Base-by-base conservation (phyloP, 2,113 vertebrate genomes). In the Lamprotornis superbus region DNA sequence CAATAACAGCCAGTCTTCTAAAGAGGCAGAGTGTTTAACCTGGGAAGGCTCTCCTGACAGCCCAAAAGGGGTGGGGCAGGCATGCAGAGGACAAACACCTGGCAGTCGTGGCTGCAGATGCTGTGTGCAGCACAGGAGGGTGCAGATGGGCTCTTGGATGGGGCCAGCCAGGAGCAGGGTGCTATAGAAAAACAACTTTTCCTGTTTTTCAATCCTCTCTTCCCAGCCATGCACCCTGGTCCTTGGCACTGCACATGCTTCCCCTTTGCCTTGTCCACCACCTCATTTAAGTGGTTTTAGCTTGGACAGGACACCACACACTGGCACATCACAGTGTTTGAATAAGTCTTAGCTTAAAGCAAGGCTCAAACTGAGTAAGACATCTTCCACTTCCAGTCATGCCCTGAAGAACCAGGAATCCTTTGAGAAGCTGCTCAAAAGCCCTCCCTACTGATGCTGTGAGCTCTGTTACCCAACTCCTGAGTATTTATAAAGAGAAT, bases 61-160 rank as follows among this genome's bases (percentile, higher is more conserved):
- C 25, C 18, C 69, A 25, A 0, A 61, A 59, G 7, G 23, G 7
- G 21, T 1, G 47, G 49, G 42, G 28, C 2, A 2, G 1, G 11
- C 31, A 21, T 0, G 0, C 25, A 77, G 19, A n/a, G 15, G n/a
- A 52, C 37, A 69, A 56, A 17, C 17, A 11, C 6, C 22, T 28
- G 33, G 25, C n/a, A 40, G 35, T 8, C 2, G 0, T 2, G 59
- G 67, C 37, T 86, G 40, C 47, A 79, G 9, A 47, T 3, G 25
- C 12, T 3, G 14, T 16, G 20, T 15, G 57, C 19, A 31, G 49
- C 55, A 28, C 33, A 52, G 17, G 37, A 17, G 9, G 33, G 18
- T 19, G 31, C 17, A 59, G 33, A 9, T 1, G 47, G 25, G 14
- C 24, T 4, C 0, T 8, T 10, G 37, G 61, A 30, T 27, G 33